Conservation (phyloP, 1,140 invertebrate genomes). For the Caenorhabditis elegans region WBcel235 BX284606.5:14570001-14570500, state of each 20-base stretch:
- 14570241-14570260: slow-evolving; percentile 18
- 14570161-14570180: neutral
- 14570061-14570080: neutral
- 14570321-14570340: slow-evolving; percentile 41
- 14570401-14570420: slow-evolving; percentile 15
- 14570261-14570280: slow-evolving; percentile 8
- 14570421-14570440: slow-evolving; percentile 28
- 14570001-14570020: neutral
- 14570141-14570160: too few species aligned
- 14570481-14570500: too few species aligned
- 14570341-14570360: slow-evolving; percentile 28
- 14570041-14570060: neutral
- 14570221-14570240: neutral
- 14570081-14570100: neutral
- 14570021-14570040: slow-evolving; percentile 9
- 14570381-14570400: slow-evolving; percentile 24
- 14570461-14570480: slow-evolving; percentile 37
- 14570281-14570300: too few species aligned
- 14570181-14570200: slow-evolving; percentile 22
- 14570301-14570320: slow-evolving; percentile 23
- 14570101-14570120: neutral
- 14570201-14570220: neutral
- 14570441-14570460: slow-evolving; percentile 35
- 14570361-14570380: slow-evolving; percentile 33
- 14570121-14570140: neutral